Base-by-base conservation (phyloP, 2,797 vertebrate species). In the Picus viridis region DNA sequence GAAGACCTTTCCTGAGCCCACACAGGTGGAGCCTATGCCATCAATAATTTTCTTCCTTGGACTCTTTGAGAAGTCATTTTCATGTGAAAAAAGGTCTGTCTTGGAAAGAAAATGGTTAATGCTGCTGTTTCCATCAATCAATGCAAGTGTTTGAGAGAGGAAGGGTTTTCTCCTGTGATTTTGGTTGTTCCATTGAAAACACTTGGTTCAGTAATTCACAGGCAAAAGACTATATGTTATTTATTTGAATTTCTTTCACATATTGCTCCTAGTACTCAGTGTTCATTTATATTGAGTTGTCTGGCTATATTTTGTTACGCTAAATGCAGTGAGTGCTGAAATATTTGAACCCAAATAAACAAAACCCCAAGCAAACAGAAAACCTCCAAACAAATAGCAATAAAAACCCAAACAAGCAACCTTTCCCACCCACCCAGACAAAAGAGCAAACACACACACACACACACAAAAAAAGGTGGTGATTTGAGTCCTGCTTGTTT, bases 21-120 rank as follows among this genome's bases (percentile, higher is more conserved):
- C 6, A 12, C 0, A 0, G 30, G 9, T 5, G 22, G 61, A 69
- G 12, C 15, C 20, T 58, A 4, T 53, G 54, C 20, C 5, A 27
- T 41, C 5, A 27, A 14, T 59, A 6, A 8, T 61, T 36, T 81
- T 81, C 32, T 78, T 69, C 7, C 29, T 54, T 86, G 59, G n/a
- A 24, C 23, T 59, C 32, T 41, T 70, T 65, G 36, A 47, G 27
- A 41, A 34, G 15, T 17, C 2, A 13, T 72, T 91, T 89, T 87
- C 10, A 26, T 39, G 47, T 15, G 75, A 53, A 77, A 43, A 89
- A 45, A 2, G 7, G 22, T 70, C 18, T 70, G 10, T 80, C 17
- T 41, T 82, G 39, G 10, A 49, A 65, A 56, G 61, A 47, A 80
- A 80, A 26, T 32, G 2, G 5, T 63, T 63, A 74, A 32, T 68